Conservation (phyloP, 2,888 invertebrate genomes). For the Psylliodes chrysocephalus region DNA sequence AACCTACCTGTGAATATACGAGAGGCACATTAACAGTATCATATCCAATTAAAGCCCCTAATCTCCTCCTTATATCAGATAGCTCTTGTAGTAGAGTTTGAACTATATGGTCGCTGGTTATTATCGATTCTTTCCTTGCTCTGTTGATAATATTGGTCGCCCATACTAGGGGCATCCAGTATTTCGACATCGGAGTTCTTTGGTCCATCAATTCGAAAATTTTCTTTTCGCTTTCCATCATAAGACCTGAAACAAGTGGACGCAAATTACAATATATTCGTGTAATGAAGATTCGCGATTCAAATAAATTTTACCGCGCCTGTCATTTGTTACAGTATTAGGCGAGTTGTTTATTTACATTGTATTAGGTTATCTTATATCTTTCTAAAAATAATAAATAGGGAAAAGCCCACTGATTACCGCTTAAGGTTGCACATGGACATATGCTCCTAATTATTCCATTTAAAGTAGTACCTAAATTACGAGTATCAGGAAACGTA, state of each 20-base stretch:
- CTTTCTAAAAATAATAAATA: too few relatives aligned
- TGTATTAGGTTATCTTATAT: too few relatives aligned
- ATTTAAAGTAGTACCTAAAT: too few relatives aligned
- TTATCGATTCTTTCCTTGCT: conserved; percentile 85
- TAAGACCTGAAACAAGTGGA: conserved; percentile 77
- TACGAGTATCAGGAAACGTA: too few relatives aligned
- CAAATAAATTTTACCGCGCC: too few relatives aligned
- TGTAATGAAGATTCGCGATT: too few relatives aligned
- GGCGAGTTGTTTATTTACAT: too few relatives aligned
- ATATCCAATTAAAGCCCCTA: conserved; percentile 88
- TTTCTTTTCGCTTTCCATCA: conserved; percentile 91
- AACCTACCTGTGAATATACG: conserved; percentile 86
- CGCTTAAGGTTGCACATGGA: too few relatives aligned
- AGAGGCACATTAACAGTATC: conserved; percentile 93
- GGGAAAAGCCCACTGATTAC: too few relatives aligned
- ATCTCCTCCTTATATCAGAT: conserved; percentile 85
- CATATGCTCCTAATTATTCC: too few relatives aligned
- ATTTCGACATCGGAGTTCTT: conserved; percentile 90
- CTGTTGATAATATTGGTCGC: conserved; percentile 91
- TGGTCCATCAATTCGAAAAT: conserved; percentile 91
- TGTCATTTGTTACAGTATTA: too few relatives aligned
- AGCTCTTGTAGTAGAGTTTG: conserved; percentile 90
- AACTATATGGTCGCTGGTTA: conserved; percentile 90
- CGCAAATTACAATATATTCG: too few relatives aligned
- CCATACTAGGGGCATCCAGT: conserved; percentile 95